phyloP scores from a whole-genome alignment of 2,113 vertebrate species.

The Triplophysa dalaica region DNA sequence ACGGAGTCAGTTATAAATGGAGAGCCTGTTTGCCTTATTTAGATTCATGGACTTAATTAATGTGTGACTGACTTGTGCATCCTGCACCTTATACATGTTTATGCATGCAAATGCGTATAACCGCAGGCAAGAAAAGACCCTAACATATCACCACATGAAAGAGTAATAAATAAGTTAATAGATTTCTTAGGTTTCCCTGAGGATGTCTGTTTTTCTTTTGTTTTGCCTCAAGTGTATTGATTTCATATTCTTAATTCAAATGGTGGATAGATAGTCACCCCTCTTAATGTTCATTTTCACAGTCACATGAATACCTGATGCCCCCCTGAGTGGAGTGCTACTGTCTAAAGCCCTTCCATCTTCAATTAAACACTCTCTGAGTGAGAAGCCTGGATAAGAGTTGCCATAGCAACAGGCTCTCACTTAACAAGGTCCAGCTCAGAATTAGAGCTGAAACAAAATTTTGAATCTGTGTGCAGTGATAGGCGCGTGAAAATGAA shows the following conservation, averaged over 20 bases:
- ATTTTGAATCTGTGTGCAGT: background rate
- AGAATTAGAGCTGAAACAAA: constrained; percentile 37
- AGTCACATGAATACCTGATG: constrained; percentile 16
- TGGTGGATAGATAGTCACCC: background rate
- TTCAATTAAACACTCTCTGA: constrained; percentile 7
- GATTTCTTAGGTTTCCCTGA: background rate
- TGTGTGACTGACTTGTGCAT: background rate
- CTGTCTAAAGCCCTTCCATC: constrained; percentile 14
- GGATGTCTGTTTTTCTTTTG: constrained; percentile 24
- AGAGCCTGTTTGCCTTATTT: background rate
- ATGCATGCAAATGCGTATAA: constrained; percentile 8
- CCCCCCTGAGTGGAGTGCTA: background rate
- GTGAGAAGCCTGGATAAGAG: constrained; percentile 13
- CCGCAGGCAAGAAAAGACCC: background rate
- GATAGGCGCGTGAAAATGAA: background rate
- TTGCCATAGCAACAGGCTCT: constrained; percentile 49
- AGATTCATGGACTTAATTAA: constrained; percentile 20
- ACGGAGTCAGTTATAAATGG: background rate
- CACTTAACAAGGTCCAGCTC: constrained; percentile 38
- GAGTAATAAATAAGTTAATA: constrained; percentile 14
- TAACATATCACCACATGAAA: constrained; percentile 24
- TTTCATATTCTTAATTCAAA: constrained; percentile 26
- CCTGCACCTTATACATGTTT: background rate
- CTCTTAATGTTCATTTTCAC: constrained; percentile 17
- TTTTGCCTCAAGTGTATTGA: background rate